Conservation (phyloP, 2,797 vertebrate genomes). For the Enteromius unitaeniatus region DNA sequence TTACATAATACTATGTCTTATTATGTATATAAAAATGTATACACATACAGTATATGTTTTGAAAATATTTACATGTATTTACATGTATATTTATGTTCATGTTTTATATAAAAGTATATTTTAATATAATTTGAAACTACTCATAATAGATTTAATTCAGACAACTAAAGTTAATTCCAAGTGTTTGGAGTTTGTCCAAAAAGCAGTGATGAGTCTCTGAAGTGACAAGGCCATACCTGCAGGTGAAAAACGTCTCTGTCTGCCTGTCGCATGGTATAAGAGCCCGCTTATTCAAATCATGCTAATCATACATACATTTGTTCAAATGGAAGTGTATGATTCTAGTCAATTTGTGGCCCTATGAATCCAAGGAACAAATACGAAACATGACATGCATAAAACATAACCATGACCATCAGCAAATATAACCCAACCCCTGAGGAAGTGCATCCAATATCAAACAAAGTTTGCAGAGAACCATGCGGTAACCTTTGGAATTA, state of each 20-base stretch:
- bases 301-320: conserved; percentile 76
- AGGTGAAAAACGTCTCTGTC: conserved; percentile 76
- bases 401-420: not conserved
- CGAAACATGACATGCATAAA: not conserved
- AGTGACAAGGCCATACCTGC: conserved; percentile 69
- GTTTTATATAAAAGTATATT: too few relatives aligned
- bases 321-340: not conserved
- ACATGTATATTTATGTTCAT: too few relatives aligned
- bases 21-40: too few relatives aligned
- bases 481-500: not conserved
- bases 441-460: not conserved
- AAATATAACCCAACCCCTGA: not conserved
- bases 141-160: not conserved
- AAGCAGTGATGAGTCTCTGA: conserved; percentile 66
- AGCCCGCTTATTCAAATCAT: conserved; percentile 76
- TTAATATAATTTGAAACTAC: not conserved
- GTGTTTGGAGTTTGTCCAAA: conserved; percentile 66
- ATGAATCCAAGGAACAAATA: not conserved
- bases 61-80: too few relatives aligned
- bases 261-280: conserved; percentile 74
- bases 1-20: too few relatives aligned
- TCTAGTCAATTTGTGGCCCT: not conserved
- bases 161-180: conserved; percentile 9
- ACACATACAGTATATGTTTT: too few relatives aligned
- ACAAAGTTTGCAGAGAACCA: not conserved